A percentile compares a stretch with the other conserved stretches of the same genome.
phyloP scores from a whole-genome alignment of 2,888 invertebrate species.

The Achlya flavicornis region DNA sequence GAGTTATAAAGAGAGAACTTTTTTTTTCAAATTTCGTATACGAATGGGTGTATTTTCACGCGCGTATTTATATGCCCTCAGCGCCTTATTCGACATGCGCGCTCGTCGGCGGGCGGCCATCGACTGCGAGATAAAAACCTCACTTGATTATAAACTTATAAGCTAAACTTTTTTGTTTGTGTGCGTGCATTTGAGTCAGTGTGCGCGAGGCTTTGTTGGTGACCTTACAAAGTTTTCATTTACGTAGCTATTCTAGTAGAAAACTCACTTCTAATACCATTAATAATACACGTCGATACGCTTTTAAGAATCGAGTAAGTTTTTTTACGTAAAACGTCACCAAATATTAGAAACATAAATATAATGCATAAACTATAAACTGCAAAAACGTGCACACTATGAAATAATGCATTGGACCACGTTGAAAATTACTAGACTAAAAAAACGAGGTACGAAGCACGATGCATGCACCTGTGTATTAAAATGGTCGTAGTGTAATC shows the following conservation, averaged over 20 bases:
- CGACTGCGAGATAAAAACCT: slow-evolving; percentile 83
- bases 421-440: slow-evolving; percentile 9
- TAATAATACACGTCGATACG: not conserved
- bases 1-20: slow-evolving; percentile 35
- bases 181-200: slow-evolving; percentile 72
- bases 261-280: slow-evolving; percentile 20
- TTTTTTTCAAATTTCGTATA: slow-evolving; percentile 61
- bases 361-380: not conserved
- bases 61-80: slow-evolving; percentile 65
- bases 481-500: slow-evolving; percentile 70
- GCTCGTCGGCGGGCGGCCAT: slow-evolving; percentile 73
- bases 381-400: not conserved
- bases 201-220: slow-evolving; percentile 73
- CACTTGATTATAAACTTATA: slow-evolving; percentile 83
- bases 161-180: slow-evolving; percentile 80
- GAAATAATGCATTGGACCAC: not conserved
- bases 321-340: not conserved
- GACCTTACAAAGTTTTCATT: slow-evolving; percentile 79
- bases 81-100: slow-evolving; percentile 71
- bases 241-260: slow-evolving; percentile 38
- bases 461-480: slow-evolving; percentile 51
- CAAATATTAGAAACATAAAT: not conserved
- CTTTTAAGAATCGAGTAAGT: not conserved
- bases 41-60: slow-evolving; percentile 64
- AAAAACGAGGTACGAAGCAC: slow-evolving; percentile 33